Conservation (phyloP, 1,140 invertebrate genomes). For the Ostrea denselamellosa region DNA sequence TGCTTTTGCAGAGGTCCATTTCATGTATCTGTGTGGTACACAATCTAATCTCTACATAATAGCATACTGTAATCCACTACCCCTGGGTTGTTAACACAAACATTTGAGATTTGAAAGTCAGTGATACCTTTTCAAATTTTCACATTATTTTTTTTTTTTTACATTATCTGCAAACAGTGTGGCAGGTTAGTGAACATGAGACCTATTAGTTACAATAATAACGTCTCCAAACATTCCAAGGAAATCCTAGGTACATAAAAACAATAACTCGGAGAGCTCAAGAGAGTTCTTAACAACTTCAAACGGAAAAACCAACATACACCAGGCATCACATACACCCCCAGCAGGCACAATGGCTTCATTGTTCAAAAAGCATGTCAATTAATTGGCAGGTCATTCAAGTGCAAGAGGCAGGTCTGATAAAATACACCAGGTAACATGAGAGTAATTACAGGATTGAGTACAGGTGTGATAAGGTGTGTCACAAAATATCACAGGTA, state of each 20-base stretch:
- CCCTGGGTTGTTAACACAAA: background rate
- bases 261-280: background rate
- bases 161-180: background rate
- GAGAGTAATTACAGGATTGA: background rate
- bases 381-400: background rate
- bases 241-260: background rate
- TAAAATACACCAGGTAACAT: background rate
- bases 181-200: background rate
- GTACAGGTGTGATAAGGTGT: background rate
- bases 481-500: background rate
- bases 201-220: background rate
- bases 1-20: background rate
- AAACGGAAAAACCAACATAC: background rate
- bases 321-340: background rate
- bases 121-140: background rate
- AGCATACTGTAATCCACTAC: background rate
- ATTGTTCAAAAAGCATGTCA: slow-evolving; percentile 3
- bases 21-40: background rate
- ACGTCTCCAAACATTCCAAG: background rate
- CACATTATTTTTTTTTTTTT: background rate
- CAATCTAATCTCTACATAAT: background rate
- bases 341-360: background rate
- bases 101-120: background rate
- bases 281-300: background rate
- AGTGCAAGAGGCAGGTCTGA: background rate